These are phyloP conservation scores for Plagodis dolabraria DNA, from an alignment of 2,888 invertebrate genomes.

Conservation along the genomic window DNA sequence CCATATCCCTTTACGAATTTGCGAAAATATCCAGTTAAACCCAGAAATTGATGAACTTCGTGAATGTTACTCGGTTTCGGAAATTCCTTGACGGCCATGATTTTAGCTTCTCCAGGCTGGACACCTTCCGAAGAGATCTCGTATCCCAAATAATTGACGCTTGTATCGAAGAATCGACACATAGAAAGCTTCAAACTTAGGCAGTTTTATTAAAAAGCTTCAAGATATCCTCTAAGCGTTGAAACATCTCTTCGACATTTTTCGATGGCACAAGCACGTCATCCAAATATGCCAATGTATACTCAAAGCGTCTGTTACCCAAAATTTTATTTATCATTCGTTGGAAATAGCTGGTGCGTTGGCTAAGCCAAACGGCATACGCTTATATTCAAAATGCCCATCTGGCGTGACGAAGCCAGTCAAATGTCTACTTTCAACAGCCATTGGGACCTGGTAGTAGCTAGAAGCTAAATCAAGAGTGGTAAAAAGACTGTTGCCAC, in stretches of 20 bases:
- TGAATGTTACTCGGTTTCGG: slow-evolving; percentile 37
- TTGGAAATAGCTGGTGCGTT: slow-evolving; percentile 42
- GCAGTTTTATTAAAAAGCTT: slow-evolving; percentile 10
- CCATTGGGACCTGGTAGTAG: slow-evolving; percentile 34
- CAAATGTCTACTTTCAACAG: too few relatives aligned
- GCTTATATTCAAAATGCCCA: slow-evolving; percentile 32
- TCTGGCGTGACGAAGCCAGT: slow-evolving; percentile 43
- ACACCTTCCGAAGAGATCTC: slow-evolving; percentile 38
- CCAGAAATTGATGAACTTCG: slow-evolving; percentile 43
- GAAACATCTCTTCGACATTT: slow-evolving; percentile 29
- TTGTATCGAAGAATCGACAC: slow-evolving; percentile 40
- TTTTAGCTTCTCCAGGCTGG: slow-evolving; percentile 34
- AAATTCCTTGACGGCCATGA: slow-evolving; percentile 32
- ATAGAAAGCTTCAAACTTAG: slow-evolving; percentile 42
- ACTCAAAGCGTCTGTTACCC: slow-evolving; percentile 10
- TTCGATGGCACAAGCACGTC: slow-evolving; percentile 38
- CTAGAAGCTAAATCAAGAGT: slow-evolving; percentile 42
- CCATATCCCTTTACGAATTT: slow-evolving; percentile 44
- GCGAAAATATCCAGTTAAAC: slow-evolving; percentile 46
- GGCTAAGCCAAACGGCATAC: slow-evolving; percentile 35
- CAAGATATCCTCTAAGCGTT: slow-evolving; percentile 27
- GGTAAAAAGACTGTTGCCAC: slow-evolving; percentile 31
- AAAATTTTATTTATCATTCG: slow-evolving; percentile 41
- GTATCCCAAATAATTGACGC: slow-evolving; percentile 43
- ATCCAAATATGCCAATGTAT: slow-evolving; percentile 36